phyloP scores from a whole-genome alignment of 2,888 invertebrate genomes.

The Drosophila planitibia region DNA sequence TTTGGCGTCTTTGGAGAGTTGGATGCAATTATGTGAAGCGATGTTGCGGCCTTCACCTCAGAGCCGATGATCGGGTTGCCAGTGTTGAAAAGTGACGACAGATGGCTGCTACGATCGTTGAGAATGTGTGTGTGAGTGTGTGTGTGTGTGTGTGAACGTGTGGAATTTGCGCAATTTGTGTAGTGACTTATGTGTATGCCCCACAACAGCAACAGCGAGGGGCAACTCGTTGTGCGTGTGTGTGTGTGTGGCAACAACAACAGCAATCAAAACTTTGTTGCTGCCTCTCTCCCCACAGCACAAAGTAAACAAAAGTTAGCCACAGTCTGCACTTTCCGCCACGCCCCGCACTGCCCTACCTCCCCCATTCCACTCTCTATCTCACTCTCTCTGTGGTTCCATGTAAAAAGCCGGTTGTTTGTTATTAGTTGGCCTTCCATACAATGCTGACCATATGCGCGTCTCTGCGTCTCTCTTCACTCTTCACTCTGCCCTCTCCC shows the following conservation, averaged over 20 bases:
- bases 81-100: slow-evolving; percentile 74
- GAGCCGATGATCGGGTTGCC: slow-evolving; percentile 40
- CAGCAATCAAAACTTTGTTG: slow-evolving; percentile 16
- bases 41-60: slow-evolving; percentile 73
- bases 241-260: slow-evolving; percentile 21
- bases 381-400: slow-evolving; percentile 6
- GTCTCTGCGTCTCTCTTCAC: slow-evolving; percentile 9
- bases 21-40: slow-evolving; percentile 55
- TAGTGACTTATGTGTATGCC: slow-evolving; percentile 77
- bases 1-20: slow-evolving; percentile 32
- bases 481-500: neutral
- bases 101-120: slow-evolving; percentile 42
- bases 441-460: slow-evolving; percentile 52
- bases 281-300: slow-evolving; percentile 22
- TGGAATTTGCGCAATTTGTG: slow-evolving; percentile 78
- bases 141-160: slow-evolving; percentile 26
- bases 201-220: slow-evolving; percentile 36
- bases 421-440: slow-evolving; percentile 53
- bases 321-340: slow-evolving; percentile 15
- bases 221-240: slow-evolving; percentile 56
- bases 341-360: neutral
- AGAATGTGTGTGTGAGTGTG: slow-evolving; percentile 5
- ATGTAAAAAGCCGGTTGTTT: slow-evolving; percentile 61
- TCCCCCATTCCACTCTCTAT: slow-evolving; percentile 2
- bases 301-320: slow-evolving; percentile 69